phyloP scores from a whole-genome alignment of 1,140 invertebrate genomes.

The Rhagoletis zephyria region DNA sequence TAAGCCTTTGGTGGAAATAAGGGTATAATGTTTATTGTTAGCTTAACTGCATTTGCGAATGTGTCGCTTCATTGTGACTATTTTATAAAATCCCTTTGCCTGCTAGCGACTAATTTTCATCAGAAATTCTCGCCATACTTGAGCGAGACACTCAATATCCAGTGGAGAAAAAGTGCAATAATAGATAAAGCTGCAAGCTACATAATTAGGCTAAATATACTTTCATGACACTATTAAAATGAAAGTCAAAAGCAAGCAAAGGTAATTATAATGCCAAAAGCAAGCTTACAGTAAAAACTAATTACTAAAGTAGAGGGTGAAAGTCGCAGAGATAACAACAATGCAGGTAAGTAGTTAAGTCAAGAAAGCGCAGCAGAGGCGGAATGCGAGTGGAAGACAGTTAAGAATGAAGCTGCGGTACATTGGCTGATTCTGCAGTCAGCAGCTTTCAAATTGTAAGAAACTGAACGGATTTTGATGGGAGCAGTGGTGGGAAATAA shows the following conservation, averaged over 20 bases:
- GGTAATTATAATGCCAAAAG: conserved; percentile 2
- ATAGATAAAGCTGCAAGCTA: conserved; percentile 1
- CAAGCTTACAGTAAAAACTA: conserved; percentile 16
- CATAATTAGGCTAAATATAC: conserved; percentile 18
- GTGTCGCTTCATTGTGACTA: background rate
- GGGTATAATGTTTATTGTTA: too few species aligned
- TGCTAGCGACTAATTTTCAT: conserved; percentile 2
- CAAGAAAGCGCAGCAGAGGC: background rate
- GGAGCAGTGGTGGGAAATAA: too few species aligned
- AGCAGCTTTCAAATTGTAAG: background rate
- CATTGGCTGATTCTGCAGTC: background rate
- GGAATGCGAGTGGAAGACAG: background rate
- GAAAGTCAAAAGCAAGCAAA: background rate
- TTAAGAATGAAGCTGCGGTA: background rate
- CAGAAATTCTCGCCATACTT: background rate
- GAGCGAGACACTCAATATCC: background rate
- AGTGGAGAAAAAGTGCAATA: background rate
- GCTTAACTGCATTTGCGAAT: too few species aligned
- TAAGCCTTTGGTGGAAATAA: too few species aligned
- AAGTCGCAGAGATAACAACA: background rate
- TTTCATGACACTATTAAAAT: background rate
- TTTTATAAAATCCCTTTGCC: background rate
- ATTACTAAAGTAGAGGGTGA: background rate
- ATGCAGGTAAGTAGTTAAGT: background rate
- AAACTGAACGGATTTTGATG: too few species aligned